A percentile compares a stretch with the other conserved stretches of the same genome.
Conservation (phyloP, 2,797 vertebrate genomes). For the Pipistrellus pygmaeus region DNA sequence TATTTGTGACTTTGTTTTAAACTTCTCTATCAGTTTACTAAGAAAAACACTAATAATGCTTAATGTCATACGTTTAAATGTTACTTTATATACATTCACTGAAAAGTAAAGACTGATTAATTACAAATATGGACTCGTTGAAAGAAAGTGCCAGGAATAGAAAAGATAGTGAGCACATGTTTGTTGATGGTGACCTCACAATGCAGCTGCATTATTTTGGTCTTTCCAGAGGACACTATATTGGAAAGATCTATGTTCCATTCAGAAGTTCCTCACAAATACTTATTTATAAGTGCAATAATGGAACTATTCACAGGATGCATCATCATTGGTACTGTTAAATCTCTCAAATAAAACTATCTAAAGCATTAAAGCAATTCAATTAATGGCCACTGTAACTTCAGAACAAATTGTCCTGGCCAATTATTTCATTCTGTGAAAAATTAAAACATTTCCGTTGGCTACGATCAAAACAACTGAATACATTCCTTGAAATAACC, state of each 20-base stretch:
- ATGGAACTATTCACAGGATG: neutral
- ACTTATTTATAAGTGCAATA: slow-evolving; percentile 16
- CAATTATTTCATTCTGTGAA: slow-evolving; percentile 64
- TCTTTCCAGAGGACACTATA: neutral
- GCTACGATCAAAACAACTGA: slow-evolving; percentile 49
- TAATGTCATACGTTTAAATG: slow-evolving; percentile 30
- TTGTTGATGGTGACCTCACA: slow-evolving; percentile 17
- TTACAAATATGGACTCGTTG: slow-evolving; percentile 19
- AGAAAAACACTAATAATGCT: slow-evolving; percentile 10
- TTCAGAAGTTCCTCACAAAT: slow-evolving; percentile 32
- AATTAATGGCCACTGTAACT: slow-evolving; percentile 61
- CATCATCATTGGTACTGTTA: slow-evolving; percentile 55
- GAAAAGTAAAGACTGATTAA: slow-evolving; percentile 39
- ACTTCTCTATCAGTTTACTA: neutral
- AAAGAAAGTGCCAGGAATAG: slow-evolving; percentile 30
- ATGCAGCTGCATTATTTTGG: neutral
- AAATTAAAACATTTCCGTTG: slow-evolving; percentile 52
- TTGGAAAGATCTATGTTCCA: slow-evolving; percentile 18
- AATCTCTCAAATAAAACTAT: slow-evolving; percentile 68
- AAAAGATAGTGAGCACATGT: neutral
- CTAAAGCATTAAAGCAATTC: slow-evolving; percentile 60
- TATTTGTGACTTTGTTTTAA: slow-evolving; percentile 31
- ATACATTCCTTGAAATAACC: neutral
- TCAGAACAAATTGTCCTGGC: slow-evolving; percentile 54
- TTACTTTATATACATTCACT: slow-evolving; percentile 11